Base-by-base conservation (phyloP, 2,797 vertebrate species). In the Gambusia yucatana region DNA sequence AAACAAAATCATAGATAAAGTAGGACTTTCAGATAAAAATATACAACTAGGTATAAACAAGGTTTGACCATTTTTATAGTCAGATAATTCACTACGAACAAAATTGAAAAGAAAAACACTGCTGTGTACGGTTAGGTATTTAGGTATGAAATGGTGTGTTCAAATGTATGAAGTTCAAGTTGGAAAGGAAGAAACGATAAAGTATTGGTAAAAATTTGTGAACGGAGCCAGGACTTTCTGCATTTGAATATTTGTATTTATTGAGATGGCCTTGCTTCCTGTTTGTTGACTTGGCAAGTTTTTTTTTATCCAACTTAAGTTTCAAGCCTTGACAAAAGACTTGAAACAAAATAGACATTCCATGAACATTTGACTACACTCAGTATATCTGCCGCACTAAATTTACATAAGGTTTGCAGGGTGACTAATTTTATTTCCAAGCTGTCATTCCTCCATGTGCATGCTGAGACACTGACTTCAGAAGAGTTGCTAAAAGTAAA, bases 281-380 rank as follows among this genome's bases (percentile, higher is more conserved):
- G 25, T 67, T 67, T 25, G 36, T 43, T 43, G 67, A n/a, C 22
- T n/a, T 69, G 22, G 3, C 25, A 70, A 0, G 11, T 69, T n/a
- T 6, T 69, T 44, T 48, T 50, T n/a, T 2, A n/a, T 70, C 67
- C 48, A 73, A 28, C 36, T 25, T 48, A 11, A 47, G 22, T 63
- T 65, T 48, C 75, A 44, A 55, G 10, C 39, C 63, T 73, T 71
- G 50, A 72, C 47, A 1, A 79, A 61, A 72, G 2, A n/a, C 67
- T 70, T 44, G 22, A 46, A 72, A 84, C 74, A 25, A 39, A 72
- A 71, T 52, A 81, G 36, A 72, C 16, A 70, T 4, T 46, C 67
- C 72, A 57, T 72, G 20, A 36, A 2, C 16, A 74, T 83, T 63
- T 63, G 69, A 50, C 73, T 63, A 14, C n/a, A 36, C 25, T 47